Conservation (phyloP, 2,113 vertebrate species). For the Diadophis punctatus region DNA sequence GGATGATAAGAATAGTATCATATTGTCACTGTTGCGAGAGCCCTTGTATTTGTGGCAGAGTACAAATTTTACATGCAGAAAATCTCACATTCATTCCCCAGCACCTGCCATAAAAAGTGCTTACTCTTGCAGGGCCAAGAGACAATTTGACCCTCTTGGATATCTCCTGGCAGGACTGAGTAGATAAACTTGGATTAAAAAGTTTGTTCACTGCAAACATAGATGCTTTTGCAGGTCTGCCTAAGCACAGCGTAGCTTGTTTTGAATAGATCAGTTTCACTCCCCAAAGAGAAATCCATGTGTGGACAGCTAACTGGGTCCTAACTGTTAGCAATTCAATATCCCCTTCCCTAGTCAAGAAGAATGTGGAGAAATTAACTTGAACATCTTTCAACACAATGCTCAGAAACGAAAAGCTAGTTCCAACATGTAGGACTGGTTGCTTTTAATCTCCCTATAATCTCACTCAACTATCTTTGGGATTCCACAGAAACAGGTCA, state of each 20-base stretch:
- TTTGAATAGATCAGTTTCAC: not conserved
- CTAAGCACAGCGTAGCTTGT: not conserved
- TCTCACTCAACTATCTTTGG: not conserved
- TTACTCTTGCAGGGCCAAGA: not conserved
- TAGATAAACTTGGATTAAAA: not conserved
- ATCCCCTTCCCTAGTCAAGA: not conserved
- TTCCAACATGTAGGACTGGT: not conserved
- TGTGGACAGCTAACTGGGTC: not conserved
- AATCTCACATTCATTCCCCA: not conserved
- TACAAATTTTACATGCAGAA: not conserved
- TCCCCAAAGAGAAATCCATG: not conserved
- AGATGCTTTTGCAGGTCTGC: not conserved
- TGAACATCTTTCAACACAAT: not conserved
- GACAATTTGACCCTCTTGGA: not conserved
- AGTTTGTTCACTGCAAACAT: not conserved
- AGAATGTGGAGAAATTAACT: not conserved
- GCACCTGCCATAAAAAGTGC: too few relatives aligned
- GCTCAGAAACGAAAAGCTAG: not conserved
- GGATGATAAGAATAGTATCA: not conserved
- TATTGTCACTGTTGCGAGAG: not conserved
- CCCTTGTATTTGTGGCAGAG: not conserved
- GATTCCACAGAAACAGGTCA: not conserved
- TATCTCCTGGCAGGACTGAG: not conserved
- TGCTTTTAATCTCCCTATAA: not conserved
- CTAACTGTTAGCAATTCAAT: not conserved